Evolutionary conservation across 2,888 invertebrate species (phyloP), one percentile per base, ranked within the genome.

Genomic region (Cantharis rustica): DNA sequence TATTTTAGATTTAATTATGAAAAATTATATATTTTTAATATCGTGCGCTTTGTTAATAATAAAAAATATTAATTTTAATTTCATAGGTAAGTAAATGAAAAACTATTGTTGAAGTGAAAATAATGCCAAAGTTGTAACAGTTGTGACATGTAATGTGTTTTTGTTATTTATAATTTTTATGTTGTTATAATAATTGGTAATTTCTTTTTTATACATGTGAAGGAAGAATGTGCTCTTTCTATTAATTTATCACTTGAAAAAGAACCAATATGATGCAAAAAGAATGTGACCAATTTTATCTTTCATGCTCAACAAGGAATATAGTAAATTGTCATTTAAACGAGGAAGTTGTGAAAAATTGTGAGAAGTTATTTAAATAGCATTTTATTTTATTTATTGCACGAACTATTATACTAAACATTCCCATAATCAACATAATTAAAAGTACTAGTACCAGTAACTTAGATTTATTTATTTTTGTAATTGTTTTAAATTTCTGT

Each of bases 71-170:
- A 47, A 47, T 47, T 47, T 47, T 47, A 47, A n/a, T 66, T 66
- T 11, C 9, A n/a, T 66, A 63, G 17, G 16, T 66, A 66, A 66
- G 11, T 66, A 66, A 66, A 20, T 66, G 47, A 47, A 68, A 68
- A 20, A 73, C 62, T 68, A 73, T 68, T 68, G 26, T 68, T 61
- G 26, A 69, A 74, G 74, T 74, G 69, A 27, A 47, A 73, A 76
- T 68, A 76, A 73, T 71, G 72, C 76, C 76, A 76, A 76, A 73
- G 76, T 76, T 17, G 72, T 72, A 72, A 27, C 68, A 68, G 72
- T 75, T 72, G 62, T 71, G 75, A 62, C 71, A 62, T 71, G 27
- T 74, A 70, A 47, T n/a, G 23, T 23, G 68, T 20, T 68, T 72
- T 68, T 72, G 31, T 69, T 63, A 73, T 66, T 66, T 66, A 20